Base-by-base conservation (phyloP, 2,888 invertebrate species). In the Xestia c-nigrum region DNA sequence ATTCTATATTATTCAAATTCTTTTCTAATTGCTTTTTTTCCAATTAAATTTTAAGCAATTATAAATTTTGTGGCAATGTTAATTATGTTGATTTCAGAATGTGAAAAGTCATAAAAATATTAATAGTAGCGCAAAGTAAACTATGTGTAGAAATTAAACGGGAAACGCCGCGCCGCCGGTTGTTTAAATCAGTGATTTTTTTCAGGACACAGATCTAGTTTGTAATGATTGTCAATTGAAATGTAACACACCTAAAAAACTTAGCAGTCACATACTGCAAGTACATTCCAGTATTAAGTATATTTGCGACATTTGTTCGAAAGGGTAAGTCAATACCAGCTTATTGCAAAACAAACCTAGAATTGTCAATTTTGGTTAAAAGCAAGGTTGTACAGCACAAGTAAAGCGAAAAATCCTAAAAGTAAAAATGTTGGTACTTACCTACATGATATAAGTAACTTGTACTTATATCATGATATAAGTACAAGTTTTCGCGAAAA, bases 261-360 rank as follows among this genome's bases (percentile, higher is more conserved):
- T 94, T 47, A 83, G 65, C 6, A 87, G 87, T 74, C 95, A 95
- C 74, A 70, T 88, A 0, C 46, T 63, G 59, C 57, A 77, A 5
- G 46, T 72, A 3, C 94, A 95, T 84, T 83, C 89, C 21, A 68
- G 80, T 50, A 87, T 80, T 16, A 86, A 67, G 38, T 94, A 84
- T 66, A 77, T 89, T 68, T 95, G 95, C 80, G 93, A 95, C 79
- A 72, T 90, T 68, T 95, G 95, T 83, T 89, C 90, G 46, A 94
- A 93, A 91, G 79, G 86, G 95, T 95, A 84, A 84, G 87, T 77
- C n/a, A n/a, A 19, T n/a, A n/a, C 3, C 0, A 64, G n/a, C 2
- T n/a, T 43, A 43, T 64, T 43, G 31, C n/a, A 31, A 31, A 31
- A 31, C 31, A 31, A 31, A 31, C 31, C 31, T 31, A 31, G 31